These are phyloP conservation scores for Tetraneura akinire DNA, from an alignment of 1,140 invertebrate species.

Conservation along the genomic window DNA sequence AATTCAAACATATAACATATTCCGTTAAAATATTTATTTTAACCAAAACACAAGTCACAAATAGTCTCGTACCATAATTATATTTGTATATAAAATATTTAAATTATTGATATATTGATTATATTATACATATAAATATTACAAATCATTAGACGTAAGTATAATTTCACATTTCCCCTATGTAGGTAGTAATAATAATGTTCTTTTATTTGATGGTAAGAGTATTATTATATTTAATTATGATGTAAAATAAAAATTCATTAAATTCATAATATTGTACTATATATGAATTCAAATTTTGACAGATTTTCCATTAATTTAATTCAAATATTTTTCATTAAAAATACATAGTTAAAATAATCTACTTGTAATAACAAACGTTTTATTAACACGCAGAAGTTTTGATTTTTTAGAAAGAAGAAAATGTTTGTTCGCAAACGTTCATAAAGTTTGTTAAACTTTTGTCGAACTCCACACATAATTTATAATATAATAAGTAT, in stretches of 20 bases:
- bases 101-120: too few relatives aligned
- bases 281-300: too few relatives aligned
- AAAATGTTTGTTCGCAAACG: conserved; percentile 8
- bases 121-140: too few relatives aligned
- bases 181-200: too few relatives aligned
- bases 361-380: neutral
- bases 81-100: too few relatives aligned
- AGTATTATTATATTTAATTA: too few relatives aligned
- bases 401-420: conserved; percentile 1
- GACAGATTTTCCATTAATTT: neutral
- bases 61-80: too few relatives aligned
- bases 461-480: conserved; percentile 1
- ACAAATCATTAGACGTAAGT: too few relatives aligned
- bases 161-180: too few relatives aligned
- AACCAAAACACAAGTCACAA: neutral
- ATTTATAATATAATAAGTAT: conserved; percentile 26
- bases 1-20: neutral
- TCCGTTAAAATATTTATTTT: neutral
- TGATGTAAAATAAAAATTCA: too few relatives aligned
- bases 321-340: neutral
- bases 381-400: neutral
- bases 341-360: neutral
- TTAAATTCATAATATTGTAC: too few relatives aligned
- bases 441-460: conserved; percentile 17
- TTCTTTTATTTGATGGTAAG: too few relatives aligned